Evolutionary conservation across 2,888 invertebrate species (phyloP).

Genomic region (Latheticus oryzae): DNA sequence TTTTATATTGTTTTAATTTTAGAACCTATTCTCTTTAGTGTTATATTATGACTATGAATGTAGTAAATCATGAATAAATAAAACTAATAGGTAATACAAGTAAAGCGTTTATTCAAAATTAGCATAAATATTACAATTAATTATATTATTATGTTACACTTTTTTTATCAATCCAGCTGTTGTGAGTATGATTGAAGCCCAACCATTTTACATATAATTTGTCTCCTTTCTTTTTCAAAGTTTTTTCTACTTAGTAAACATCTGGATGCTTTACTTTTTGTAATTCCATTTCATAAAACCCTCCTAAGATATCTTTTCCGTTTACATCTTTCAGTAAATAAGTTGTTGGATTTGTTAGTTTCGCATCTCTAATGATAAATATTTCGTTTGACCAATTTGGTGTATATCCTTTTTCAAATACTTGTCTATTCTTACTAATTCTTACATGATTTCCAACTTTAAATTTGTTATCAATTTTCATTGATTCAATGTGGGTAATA

Average conservation of each 20-base stretch:
- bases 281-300: constrained; percentile 55
- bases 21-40: too few species aligned
- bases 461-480: constrained; percentile 32
- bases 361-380: too few species aligned
- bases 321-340: constrained; percentile 6
- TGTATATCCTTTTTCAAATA: constrained; percentile 57
- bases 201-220: constrained; percentile 51
- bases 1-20: too few species aligned
- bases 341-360: constrained; percentile 1
- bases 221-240: constrained; percentile 46
- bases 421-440: constrained; percentile 52
- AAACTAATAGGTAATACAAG: too few species aligned
- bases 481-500: constrained; percentile 41
- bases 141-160: constrained; percentile 1
- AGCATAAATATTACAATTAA: too few species aligned
- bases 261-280: constrained; percentile 51
- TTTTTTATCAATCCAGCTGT: constrained; percentile 3
- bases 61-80: too few species aligned
- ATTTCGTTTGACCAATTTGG: too few species aligned
- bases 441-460: constrained; percentile 54
- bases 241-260: constrained; percentile 55
- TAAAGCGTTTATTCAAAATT: too few species aligned
- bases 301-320: background rate
- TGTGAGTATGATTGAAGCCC: background rate
- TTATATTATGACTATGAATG: too few species aligned